phyloP scores from a whole-genome alignment of 2,797 vertebrate genomes.

The Serranus cabrilla region DNA sequence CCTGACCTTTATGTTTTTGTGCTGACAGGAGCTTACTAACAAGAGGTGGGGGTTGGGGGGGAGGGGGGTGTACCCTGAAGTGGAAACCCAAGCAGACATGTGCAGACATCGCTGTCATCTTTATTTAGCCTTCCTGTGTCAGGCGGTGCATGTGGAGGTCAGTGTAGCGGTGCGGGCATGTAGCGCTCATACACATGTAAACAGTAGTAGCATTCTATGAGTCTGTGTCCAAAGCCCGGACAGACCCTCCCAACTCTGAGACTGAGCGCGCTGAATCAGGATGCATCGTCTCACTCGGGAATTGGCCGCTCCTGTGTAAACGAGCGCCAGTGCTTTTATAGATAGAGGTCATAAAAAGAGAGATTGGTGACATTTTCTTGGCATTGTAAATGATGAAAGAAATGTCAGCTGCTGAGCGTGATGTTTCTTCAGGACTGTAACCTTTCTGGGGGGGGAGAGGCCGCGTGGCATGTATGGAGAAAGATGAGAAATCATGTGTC shows the following conservation, averaged over 20 bases:
- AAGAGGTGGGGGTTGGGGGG: conserved; percentile 25
- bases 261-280: conserved; percentile 46
- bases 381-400: conserved; percentile 45
- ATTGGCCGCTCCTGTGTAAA: conserved; percentile 39
- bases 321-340: conserved; percentile 37
- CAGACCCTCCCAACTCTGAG: conserved; percentile 25
- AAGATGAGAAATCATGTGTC: conserved; percentile 11
- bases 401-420: conserved; percentile 62
- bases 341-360: conserved; percentile 55
- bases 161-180: conserved; percentile 54
- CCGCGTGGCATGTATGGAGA: neutral
- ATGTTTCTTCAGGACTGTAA: conserved; percentile 37
- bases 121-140: conserved; percentile 72
- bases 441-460: conserved; percentile 49
- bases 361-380: conserved; percentile 66
- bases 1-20: conserved; percentile 71
- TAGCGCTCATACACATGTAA: conserved; percentile 62
- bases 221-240: conserved; percentile 48
- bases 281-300: conserved; percentile 23
- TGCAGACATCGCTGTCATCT: conserved; percentile 79
- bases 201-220: conserved; percentile 55
- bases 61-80: conserved; percentile 48
- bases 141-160: conserved; percentile 69
- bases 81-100: conserved; percentile 62
- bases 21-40: conserved; percentile 62